Base-by-base conservation (phyloP, 2,113 vertebrate genomes). In the Chelonoidis abingdonii region DNA sequence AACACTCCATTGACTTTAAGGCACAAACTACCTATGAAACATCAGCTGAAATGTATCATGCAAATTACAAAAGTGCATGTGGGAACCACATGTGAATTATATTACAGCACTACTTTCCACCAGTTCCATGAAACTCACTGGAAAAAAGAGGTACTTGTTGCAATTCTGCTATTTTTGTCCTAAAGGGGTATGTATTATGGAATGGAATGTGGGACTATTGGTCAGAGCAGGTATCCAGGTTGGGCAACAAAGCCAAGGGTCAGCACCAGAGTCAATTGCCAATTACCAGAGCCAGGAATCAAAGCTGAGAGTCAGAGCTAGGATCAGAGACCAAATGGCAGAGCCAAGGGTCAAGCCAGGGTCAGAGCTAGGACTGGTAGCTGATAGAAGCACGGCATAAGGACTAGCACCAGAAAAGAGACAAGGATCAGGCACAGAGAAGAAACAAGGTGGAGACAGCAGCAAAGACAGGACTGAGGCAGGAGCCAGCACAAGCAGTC, bases 31-130 rank as follows among this genome's bases (percentile, higher is more conserved):
- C 53, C 69, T 80, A 69, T 94, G 88, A 94, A 90, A 95, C 93
- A 90, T 50, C 95, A 96, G 86, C 88, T 95, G 92, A 90, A 93
- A 62, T 47, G 41, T 95, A 59, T 88, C 88, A 85, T 50, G 87
- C 25, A 92, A 86, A 93, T 82, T 93, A 91, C n/a, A 87, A 92
- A 44, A 75, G 13, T 81, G 69, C 13, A 35, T 38, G 9, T 38
- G 80, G 8, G 9, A 90, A 96, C 95, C 86, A 88, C 78, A 25
- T 90, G 96, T 93, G 94, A 90, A 24, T 65, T 90, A 65, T 84
- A 65, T 93, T 81, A n/a, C 41, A 65, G 29, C 86, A 80, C 92
- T 92, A 89, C 82, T 24, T 69, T 14, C 13, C 27, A 25, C 16
- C 54, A 90, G 76, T 72, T 16, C 13, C 59, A 16, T 35, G 29